Evolutionary conservation across 2,113 vertebrate species (phyloP).

Genomic region (Cavia aperea): DNA sequence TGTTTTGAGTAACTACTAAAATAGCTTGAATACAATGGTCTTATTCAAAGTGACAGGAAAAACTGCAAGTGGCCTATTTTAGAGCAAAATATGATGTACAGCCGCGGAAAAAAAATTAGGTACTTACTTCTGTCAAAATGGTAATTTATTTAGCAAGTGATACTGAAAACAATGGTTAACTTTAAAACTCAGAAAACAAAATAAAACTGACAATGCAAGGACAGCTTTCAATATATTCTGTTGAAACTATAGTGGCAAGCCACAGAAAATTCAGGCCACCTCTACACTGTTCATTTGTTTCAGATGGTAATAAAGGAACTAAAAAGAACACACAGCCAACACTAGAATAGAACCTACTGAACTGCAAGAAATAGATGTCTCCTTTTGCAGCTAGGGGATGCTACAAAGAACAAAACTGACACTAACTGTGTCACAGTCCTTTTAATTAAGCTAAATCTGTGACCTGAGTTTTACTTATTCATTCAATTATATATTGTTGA

Average conservation of each 20-base stretch:
- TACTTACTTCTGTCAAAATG: slow-evolving; percentile 41
- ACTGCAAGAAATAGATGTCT: slow-evolving; percentile 18
- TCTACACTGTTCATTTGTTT: not conserved
- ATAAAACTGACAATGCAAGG: not conserved
- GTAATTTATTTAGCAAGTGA: not conserved
- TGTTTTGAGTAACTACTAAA: slow-evolving; percentile 34
- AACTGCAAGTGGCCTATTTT: not conserved
- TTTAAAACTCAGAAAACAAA: slow-evolving; percentile 18
- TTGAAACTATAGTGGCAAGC: not conserved
- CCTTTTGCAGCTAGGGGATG: not conserved
- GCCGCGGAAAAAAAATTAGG: not conserved
- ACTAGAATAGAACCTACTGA: slow-evolving; percentile 1
- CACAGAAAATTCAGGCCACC: not conserved
- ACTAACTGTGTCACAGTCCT: not conserved
- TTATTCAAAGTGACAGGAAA: not conserved
- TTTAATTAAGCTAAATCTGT: slow-evolving; percentile 14
- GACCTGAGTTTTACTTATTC: slow-evolving; percentile 4
- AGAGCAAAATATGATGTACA: not conserved
- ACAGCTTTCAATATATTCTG: not conserved
- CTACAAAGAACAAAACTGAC: not conserved
- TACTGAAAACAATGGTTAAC: not conserved
- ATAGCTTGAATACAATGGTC: not conserved
- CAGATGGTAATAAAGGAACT: not conserved
- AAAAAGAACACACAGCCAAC: not conserved
- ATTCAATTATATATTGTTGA: not conserved